phyloP scores from a whole-genome alignment of 2,113 vertebrate genomes.

The Ploceus nigricollis region DNA sequence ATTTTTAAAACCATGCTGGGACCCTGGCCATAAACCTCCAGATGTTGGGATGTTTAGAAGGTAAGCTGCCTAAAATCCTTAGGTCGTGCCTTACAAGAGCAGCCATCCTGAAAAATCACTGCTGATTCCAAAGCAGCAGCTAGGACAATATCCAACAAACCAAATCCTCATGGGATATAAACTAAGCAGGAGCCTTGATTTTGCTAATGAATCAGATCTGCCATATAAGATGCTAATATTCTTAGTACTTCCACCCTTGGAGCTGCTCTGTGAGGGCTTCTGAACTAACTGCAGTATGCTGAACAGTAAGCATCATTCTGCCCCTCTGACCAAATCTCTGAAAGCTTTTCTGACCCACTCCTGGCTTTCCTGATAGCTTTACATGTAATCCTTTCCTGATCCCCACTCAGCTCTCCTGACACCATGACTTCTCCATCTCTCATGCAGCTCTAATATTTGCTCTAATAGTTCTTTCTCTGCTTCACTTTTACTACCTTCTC shows the following conservation, averaged over 20 bases:
- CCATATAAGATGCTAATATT: neutral
- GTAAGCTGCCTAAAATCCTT: neutral
- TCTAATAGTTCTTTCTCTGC: neutral
- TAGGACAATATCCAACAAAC: neutral
- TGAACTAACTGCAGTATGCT: neutral
- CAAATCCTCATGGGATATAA: neutral
- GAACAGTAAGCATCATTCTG: neutral
- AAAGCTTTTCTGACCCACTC: slow-evolving; percentile 14
- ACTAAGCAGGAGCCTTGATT: neutral
- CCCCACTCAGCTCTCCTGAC: slow-evolving; percentile 3
- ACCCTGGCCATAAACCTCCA: neutral
- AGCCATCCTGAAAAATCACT: neutral
- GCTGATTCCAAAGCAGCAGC: neutral
- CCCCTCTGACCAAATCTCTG: neutral
- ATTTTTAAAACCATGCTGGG: neutral
- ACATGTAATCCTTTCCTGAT: slow-evolving; percentile 17
- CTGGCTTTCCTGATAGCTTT: neutral
- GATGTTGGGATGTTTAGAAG: neutral
- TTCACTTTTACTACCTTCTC: neutral
- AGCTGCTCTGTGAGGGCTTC: neutral
- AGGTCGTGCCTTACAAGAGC: neutral
- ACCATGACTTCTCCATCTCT: neutral
- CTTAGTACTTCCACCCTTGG: neutral
- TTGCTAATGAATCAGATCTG: neutral
- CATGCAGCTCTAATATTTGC: neutral